Conservation (phyloP, 2,888 invertebrate genomes). For the Polyploca ridens region DNA sequence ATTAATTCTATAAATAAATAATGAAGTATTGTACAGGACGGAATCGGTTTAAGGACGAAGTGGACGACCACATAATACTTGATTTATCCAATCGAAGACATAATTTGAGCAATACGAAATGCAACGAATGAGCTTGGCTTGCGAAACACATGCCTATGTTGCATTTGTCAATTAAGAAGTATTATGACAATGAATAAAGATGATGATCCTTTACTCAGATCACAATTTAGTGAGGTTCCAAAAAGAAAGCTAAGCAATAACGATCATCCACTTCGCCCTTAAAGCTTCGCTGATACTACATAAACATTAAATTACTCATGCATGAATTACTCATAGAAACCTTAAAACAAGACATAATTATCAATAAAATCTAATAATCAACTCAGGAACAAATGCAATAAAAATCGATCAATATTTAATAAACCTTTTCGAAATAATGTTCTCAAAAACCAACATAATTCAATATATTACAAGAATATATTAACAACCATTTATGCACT, state of each 20-base stretch:
- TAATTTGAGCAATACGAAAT: conserved; percentile 7
- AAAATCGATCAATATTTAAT: conserved; percentile 78
- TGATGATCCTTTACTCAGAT: neutral
- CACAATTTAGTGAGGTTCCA: neutral
- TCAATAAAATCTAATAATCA: conserved; percentile 81
- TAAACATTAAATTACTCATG: conserved; percentile 75
- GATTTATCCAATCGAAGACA: conserved; percentile 14
- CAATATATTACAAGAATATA: conserved; percentile 80
- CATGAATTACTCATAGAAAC: conserved; percentile 66
- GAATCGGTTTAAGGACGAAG: conserved; percentile 65
- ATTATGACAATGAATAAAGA: neutral
- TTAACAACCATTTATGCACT: conserved; percentile 78
- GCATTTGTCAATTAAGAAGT: neutral
- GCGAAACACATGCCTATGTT: neutral
- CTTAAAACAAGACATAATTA: conserved; percentile 73
- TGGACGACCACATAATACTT: conserved; percentile 48
- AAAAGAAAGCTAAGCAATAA: conserved; percentile 15
- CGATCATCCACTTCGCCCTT: conserved; percentile 64
- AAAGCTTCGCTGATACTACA: conserved; percentile 57
- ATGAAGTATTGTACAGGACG: conserved; percentile 80
- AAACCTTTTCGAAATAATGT: conserved; percentile 73
- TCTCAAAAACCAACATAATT: conserved; percentile 72
- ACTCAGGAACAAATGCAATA: conserved; percentile 85
- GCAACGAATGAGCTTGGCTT: neutral
- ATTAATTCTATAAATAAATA: conserved; percentile 81